Base-by-base conservation (phyloP, 1,140 invertebrate species). In the Cepaea nemoralis region DNA sequence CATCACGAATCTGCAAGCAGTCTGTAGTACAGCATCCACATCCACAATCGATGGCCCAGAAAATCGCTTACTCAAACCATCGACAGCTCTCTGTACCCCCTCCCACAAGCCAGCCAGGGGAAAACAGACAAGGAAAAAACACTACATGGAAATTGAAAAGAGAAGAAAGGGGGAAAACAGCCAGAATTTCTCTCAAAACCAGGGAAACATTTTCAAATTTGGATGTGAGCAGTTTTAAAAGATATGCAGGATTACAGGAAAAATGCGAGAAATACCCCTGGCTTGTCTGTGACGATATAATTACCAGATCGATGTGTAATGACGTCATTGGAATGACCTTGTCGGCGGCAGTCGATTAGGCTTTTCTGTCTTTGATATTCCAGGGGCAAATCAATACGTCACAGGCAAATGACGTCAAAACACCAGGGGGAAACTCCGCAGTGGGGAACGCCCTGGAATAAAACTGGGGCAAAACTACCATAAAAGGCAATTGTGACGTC, bases 351-450 rank as follows among this genome's bases (percentile, higher is more conserved):
- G 0, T 40, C 37, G 35, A 71, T 27, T 39, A 71, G 37, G 40
- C 37, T 45, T 71, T 71, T 71, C 37, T 63, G n/a, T 63, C 59
- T 63, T 63, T 63, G 59, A 63, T 63, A 63, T 31, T 63, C 59
- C 2, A 63, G 27, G 59, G 16, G 59, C 33, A 63, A 24, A 63
- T 63, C 59, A 63, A 63, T 31, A 63, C 59, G 59, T 63, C 59
- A 63, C 33, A 6, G n/a, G 59, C n/a, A 6, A 6, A 63, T 63
- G 59, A 63, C 59, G 59, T 63, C 59, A 63, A 63, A n/a, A 22
- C 5, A 31, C 1, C 6, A 31, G n/a, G 59, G 59, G 59, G 27
- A 63, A 63, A 63, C 59, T 31, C 59, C 59, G n/a, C 27, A 63
- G n/a, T 63, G 33, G 59, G 59, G 12, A 63, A n/a, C n/a, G n/a